Conservation (phyloP, 2,888 invertebrate genomes). For the Lobophora halterata region DNA sequence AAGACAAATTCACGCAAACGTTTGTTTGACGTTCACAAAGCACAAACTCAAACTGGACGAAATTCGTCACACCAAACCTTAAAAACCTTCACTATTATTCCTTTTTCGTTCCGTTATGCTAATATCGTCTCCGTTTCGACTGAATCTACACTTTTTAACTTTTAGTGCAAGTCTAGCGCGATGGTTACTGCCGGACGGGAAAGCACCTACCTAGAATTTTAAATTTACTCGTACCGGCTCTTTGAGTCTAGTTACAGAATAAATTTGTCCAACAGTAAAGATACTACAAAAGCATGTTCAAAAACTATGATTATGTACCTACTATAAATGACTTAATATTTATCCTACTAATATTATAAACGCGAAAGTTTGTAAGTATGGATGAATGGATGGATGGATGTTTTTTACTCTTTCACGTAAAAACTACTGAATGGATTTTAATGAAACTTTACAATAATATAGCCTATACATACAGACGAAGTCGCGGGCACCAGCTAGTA, state of each 20-base stretch:
- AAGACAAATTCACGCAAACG: conserved; percentile 9
- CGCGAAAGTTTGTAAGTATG: too few species aligned
- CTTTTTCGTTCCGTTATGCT: conserved; percentile 32
- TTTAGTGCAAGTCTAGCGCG: conserved; percentile 34
- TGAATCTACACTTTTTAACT: conserved; percentile 38
- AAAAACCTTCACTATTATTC: conserved; percentile 31
- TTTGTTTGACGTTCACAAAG: conserved; percentile 10
- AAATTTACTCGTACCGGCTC: conserved; percentile 37
- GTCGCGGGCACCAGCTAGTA: too few species aligned
- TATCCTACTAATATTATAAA: too few species aligned
- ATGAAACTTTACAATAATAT: too few species aligned
- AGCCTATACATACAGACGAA: too few species aligned
- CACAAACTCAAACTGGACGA: conserved; percentile 28
- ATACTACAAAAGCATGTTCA: too few species aligned
- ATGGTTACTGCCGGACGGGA: conserved; percentile 31
- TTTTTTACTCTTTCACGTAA: too few species aligned
- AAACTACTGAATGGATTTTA: too few species aligned
- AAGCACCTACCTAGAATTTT: conserved; percentile 41
- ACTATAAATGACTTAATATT: too few species aligned
- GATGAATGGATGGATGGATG: too few species aligned
- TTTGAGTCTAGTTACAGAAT: conserved; percentile 36
- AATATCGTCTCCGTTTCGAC: conserved; percentile 30
- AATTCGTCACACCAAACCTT: conserved; percentile 23
- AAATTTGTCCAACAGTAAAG: too few species aligned
- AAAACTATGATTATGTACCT: too few species aligned